Base-by-base conservation (phyloP, 2,797 vertebrate genomes). In the Lycodopsis pacificus region DNA sequence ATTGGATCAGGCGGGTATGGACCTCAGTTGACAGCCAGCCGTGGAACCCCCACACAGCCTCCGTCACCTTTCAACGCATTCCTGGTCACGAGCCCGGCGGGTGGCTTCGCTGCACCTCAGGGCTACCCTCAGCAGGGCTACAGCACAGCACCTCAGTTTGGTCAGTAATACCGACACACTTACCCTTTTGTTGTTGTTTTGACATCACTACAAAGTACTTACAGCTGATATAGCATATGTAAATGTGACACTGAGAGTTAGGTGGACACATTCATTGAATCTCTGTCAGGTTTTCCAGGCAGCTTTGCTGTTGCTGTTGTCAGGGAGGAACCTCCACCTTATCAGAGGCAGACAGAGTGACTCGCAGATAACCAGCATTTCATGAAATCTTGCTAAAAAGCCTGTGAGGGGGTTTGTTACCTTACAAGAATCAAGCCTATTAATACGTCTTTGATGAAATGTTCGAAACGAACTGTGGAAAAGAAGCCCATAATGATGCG, bases 111-210 rank as follows among this genome's bases (percentile, higher is more conserved):
- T 0, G 97, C 97, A 91, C 97, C 97, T 77, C 98, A 99, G 94
- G 98, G 96, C 92, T 99, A 97, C 90, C 95, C 97, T 81, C 97
- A 98, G 91, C 96, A 96, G 93, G 97, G 97, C 93, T 99, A 99
- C 65, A 97, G 96, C 77, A 97, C 97, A 83, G 97, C 97, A 85
- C 98, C 98, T 75, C 98, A 97, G 44, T 99, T 98, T 91, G 98
- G 98, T 99, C 94, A 96, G 97, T 96, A 70, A 17, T 10, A 42
- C 76, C 15, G 9, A 42, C n/a, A 20, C 62, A 44, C 32, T 58
- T 62, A 51, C 15, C 46, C 40, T 32, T 32, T 56, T 5, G 1
- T 9, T 36, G 22, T 7, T 65, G 10, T 14, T 46, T 42, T 63
- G 8, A 76, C 46, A 32, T 66, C 12, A 27, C 27, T 27, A n/a